phyloP scores from a whole-genome alignment of 2,888 invertebrate genomes.

The Gari tellinella region DNA sequence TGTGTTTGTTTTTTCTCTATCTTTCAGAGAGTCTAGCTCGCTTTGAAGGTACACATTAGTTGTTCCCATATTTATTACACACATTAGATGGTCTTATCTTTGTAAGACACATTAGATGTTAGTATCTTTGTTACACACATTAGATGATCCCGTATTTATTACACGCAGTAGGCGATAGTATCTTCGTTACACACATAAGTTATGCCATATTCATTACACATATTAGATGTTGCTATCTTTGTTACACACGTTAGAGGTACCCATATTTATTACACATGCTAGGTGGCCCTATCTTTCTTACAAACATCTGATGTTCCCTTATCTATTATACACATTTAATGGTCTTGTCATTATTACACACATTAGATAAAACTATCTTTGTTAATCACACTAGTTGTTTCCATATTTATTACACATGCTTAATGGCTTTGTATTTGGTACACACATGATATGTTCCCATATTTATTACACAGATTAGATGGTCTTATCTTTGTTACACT shows the following conservation, averaged over 20 bases:
- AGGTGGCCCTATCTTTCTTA: no score
- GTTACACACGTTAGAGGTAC: no score
- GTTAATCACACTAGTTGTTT: no score
- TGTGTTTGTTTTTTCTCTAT: slow-evolving; percentile 1
- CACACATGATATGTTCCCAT: slow-evolving; percentile 1
- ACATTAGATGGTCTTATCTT: no score
- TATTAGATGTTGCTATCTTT: background rate
- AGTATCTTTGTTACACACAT: background rate
- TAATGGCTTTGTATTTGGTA: no score
- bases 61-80: background rate
- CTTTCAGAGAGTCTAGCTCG: slow-evolving; percentile 67
- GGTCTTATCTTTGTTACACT: slow-evolving; percentile 2
- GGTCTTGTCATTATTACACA: no score
- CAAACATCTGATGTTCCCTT: no score
- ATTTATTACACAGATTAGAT: background rate
- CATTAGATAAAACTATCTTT: no score
- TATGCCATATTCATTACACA: background rate
- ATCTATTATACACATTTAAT: no score
- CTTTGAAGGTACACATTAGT: slow-evolving; percentile 57
- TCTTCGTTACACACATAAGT: background rate
- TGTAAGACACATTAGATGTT: slow-evolving; percentile 8
- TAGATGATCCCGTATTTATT: no score
- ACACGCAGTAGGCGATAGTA: slow-evolving; percentile 3
- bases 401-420: no score
- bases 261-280: no score